A percentile compares a stretch with the other conserved stretches of the same genome.
These are phyloP conservation scores for Mobula birostris DNA, from an alignment of 2,113 vertebrate genomes.

Conservation along the genomic window DNA sequence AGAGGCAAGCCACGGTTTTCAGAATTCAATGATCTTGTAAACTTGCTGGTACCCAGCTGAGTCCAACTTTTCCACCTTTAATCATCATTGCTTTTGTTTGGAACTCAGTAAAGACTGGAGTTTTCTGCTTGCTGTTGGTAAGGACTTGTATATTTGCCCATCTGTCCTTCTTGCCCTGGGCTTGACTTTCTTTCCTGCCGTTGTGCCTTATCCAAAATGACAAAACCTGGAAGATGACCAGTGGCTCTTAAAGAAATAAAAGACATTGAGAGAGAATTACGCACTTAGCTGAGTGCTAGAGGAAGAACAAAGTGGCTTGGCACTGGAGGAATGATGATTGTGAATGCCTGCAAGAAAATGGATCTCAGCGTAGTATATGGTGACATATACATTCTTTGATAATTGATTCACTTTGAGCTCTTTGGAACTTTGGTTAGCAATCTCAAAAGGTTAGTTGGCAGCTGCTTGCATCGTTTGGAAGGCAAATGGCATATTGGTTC, in stretches of 20 bases:
- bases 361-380: no score
- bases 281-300: neutral
- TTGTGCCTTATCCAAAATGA: neutral
- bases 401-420: no score
- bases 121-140: neutral
- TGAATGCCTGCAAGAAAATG: no score
- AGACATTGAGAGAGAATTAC: neutral
- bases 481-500: no score
- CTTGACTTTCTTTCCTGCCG: neutral
- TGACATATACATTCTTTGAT: no score
- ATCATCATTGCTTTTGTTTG: neutral
- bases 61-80: neutral
- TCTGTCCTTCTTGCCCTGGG: neutral
- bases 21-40: neutral
- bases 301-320: neutral
- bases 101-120: neutral
- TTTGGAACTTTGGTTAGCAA: no score
- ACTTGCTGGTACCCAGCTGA: neutral
- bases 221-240: neutral
- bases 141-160: neutral
- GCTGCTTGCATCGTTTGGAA: no score
- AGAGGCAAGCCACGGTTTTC: neutral
- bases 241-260: neutral
- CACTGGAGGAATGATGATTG: neutral
- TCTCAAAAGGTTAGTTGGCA: no score